Evolutionary conservation across 1,140 invertebrate genomes (phyloP).

Genomic region (Micrasema longulum): DNA sequence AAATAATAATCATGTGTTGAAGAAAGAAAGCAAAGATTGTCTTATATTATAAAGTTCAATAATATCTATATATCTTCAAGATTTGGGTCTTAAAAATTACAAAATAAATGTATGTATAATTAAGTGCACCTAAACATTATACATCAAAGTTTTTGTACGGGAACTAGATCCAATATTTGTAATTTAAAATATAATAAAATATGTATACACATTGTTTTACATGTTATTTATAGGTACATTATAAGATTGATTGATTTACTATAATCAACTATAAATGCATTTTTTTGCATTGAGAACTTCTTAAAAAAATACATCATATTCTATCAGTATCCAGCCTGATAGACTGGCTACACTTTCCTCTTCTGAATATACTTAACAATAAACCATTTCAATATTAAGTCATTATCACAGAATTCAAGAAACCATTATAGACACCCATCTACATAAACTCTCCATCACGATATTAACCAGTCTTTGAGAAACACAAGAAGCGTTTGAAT

Average conservation of each 20-base stretch:
- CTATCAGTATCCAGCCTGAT: constrained; percentile 33
- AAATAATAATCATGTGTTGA: not conserved
- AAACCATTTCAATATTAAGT: constrained; percentile 44
- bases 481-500: constrained; percentile 26
- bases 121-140: constrained; percentile 24
- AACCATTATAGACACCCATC: constrained; percentile 41
- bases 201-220: constrained; percentile 27
- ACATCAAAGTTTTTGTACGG: constrained; percentile 28
- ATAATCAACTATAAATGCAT: constrained; percentile 38
- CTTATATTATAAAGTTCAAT: constrained; percentile 16
- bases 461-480: constrained; percentile 21
- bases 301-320: constrained; percentile 37
- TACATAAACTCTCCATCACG: not conserved
- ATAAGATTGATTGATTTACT: constrained; percentile 18
- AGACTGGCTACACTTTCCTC: constrained; percentile 17
- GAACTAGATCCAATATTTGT: constrained; percentile 33
- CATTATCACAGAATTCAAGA: constrained; percentile 54
- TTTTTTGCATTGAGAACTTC: constrained; percentile 36
- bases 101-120: constrained; percentile 27
- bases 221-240: constrained; percentile 5
- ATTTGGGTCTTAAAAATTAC: constrained; percentile 23
- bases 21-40: not conserved
- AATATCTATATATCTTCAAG: constrained; percentile 3
- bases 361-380: constrained; percentile 32
- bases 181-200: constrained; percentile 21